These are phyloP conservation scores for Patella pellucida DNA, from an alignment of 2,888 invertebrate genomes.

Conservation along the genomic window DNA sequence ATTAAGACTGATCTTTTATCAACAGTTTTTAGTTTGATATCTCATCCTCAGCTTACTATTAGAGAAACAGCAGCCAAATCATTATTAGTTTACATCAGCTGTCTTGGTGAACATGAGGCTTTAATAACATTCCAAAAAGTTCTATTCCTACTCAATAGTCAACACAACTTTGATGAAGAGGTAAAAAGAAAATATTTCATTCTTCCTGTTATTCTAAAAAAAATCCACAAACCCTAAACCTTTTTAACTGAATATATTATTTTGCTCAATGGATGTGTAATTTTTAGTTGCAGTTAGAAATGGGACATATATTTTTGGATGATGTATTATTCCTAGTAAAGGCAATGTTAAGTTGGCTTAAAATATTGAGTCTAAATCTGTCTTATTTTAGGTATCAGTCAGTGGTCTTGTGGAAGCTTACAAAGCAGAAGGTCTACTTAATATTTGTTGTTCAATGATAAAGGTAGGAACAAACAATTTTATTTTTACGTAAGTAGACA, in stretches of 20 bases:
- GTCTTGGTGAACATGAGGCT: constrained; percentile 31
- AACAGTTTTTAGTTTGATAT: constrained; percentile 59
- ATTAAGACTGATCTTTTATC: constrained; percentile 50
- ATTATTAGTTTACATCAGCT: constrained; percentile 61
- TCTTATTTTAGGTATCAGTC: constrained; percentile 1
- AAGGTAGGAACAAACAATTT: constrained; percentile 51
- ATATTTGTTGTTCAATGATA: constrained; percentile 63
- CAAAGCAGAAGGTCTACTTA: constrained; percentile 65
- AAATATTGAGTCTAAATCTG: constrained; percentile 1
- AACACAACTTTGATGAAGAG: not conserved
- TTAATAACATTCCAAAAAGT: constrained; percentile 38
- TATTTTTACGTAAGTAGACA: not conserved
- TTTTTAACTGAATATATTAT: too few species aligned
- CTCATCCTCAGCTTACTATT: constrained; percentile 65
- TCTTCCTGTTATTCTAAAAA: too few species aligned
- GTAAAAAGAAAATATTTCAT: not conserved
- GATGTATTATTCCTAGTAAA: too few species aligned
- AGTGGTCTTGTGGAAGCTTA: constrained; percentile 60
- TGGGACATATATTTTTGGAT: too few species aligned
- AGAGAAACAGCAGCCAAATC: constrained; percentile 65
- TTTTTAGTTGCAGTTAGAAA: too few species aligned
- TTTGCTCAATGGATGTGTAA: too few species aligned
- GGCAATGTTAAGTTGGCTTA: not conserved
- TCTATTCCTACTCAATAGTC: constrained; percentile 18
- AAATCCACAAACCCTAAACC: too few species aligned